A percentile compares a stretch with the other conserved stretches of the same genome.
phyloP scores from a whole-genome alignment of 92 coral and sea anemone species.

The Desmophyllum pertusum region DNA sequence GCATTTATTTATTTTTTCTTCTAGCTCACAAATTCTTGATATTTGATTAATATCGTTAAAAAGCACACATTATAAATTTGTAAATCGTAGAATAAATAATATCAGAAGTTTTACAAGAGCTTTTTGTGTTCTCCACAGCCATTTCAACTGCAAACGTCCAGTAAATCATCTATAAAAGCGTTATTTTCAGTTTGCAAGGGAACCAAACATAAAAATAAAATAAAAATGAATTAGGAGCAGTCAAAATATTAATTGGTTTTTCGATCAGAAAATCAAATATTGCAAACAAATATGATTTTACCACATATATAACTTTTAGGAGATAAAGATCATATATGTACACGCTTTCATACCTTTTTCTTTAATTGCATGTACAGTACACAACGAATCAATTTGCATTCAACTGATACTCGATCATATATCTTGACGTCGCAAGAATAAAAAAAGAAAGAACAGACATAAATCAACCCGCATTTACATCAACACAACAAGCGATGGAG shows the following conservation, averaged over 20 bases:
- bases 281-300: not conserved
- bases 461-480: not conserved
- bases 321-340: not conserved
- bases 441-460: not conserved
- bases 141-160: not conserved
- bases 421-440: too few species aligned
- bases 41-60: too few species aligned
- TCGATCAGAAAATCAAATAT: not conserved
- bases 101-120: not conserved
- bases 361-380: not conserved
- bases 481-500: not conserved
- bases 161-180: not conserved
- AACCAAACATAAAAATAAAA: too few species aligned
- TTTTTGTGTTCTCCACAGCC: not conserved
- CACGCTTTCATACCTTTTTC: not conserved
- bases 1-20: too few species aligned
- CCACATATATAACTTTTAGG: too few species aligned
- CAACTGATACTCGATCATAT: too few species aligned
- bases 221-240: not conserved
- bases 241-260: not conserved
- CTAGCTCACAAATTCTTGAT: too few species aligned
- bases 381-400: not conserved
- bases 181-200: not conserved
- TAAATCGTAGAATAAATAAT: not conserved
- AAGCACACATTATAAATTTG: too few species aligned